Evolutionary conservation across 2,113 vertebrate genomes (phyloP), one percentile per base, ranked within the genome.

Genomic region (Cisticola juncidis): DNA sequence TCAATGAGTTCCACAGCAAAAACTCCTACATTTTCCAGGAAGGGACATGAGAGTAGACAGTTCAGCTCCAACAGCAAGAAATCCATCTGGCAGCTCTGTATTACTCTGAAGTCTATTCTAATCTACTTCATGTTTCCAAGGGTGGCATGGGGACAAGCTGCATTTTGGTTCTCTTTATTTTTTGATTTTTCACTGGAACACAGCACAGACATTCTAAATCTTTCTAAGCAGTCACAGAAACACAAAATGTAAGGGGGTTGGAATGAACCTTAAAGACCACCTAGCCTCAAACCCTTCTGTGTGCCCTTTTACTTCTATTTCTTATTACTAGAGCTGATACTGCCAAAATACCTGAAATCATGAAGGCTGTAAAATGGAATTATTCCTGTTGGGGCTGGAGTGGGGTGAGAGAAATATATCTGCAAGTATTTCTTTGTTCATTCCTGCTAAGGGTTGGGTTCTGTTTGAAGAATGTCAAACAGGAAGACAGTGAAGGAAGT

Each of bases 381-480:
- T 89, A 88, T 44, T 48, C 33, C 18, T 33, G 10, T 3, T 81
- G 20, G 18, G 13, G 26, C n/a, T 36, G 24, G 22, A 44, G 36
- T 21, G 31, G 36, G 26, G 18, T 0, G 0, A 28, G 12, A 18
- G 12, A 31, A 68, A 68, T 1, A 1, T 5, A 66, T 13, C n/a
- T 48, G 6, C 26, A 70, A 53, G 5, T 54, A 62, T 38, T 71
- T 62, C 21, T 68, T 73, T 76, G 82, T 38, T 91, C 47, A 14
- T 26, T 68, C 44, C 29, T 9, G 29, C 35, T 33, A 42, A 64
- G n/a, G 44, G 19, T 4, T 42, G 23, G 25, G 31, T 7, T 83
- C 16, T 77, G 33, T 86, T 66, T 79, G 21, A 82, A 83, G 10
- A 42, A 54, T 0, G 2, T 54, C 35, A 71, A 64, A 62, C 47